phyloP scores from a whole-genome alignment of 1,140 invertebrate genomes.

The Musca vetustissima region DNA sequence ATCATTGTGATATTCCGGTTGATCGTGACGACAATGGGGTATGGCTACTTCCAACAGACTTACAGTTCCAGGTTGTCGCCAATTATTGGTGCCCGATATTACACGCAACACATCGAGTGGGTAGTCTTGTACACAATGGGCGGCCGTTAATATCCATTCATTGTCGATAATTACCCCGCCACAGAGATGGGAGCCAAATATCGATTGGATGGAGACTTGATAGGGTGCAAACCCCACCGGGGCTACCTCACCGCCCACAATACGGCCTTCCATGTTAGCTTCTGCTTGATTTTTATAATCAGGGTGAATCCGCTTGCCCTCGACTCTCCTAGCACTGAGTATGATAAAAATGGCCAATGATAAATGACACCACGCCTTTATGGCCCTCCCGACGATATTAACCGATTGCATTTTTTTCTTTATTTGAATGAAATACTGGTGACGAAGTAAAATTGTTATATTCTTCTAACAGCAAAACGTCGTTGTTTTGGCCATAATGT shows the following conservation, averaged over 20 bases:
- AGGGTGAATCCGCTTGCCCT: constrained; percentile 31
- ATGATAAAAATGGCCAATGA: neutral
- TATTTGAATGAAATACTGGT: neutral
- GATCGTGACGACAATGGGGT: constrained; percentile 45
- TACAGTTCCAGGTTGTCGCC: constrained; percentile 33
- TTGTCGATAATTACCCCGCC: constrained; percentile 52
- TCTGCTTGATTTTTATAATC: neutral
- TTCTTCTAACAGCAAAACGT: too few relatives aligned
- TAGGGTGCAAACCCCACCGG: constrained; percentile 54
- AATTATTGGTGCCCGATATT: constrained; percentile 45
- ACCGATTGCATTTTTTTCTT: neutral
- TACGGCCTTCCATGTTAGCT: constrained; percentile 26
- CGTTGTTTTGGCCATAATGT: too few relatives aligned
- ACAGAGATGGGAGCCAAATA: constrained; percentile 49
- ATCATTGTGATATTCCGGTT: constrained; percentile 56
- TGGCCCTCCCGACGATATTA: neutral
- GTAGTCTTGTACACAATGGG: constrained; percentile 51
- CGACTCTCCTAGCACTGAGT: neutral
- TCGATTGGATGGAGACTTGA: constrained; percentile 54
- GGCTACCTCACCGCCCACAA: constrained; percentile 55
- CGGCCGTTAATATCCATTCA: constrained; percentile 55
- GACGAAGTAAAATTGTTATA: neutral
- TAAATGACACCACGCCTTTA: neutral
- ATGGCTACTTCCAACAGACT: constrained; percentile 31
- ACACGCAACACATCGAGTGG: constrained; percentile 33